Evolutionary conservation across 2,797 vertebrate species (phyloP), one percentile per base, ranked within the genome.

Genomic region (Ispidina lecontei): DNA sequence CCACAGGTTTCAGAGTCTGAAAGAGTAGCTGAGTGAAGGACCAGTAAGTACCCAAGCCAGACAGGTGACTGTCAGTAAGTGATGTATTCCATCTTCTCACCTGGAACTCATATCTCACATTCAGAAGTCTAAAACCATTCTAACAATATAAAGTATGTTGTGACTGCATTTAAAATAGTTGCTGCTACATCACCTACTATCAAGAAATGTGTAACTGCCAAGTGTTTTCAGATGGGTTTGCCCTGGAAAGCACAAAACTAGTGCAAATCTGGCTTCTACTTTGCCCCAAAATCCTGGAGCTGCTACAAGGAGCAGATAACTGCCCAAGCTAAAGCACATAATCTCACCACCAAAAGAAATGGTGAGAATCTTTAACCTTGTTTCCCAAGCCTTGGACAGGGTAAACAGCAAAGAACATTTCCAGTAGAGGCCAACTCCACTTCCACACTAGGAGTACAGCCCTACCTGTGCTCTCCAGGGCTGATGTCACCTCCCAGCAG

Each of bases 221-320:
- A 60, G 25, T 51, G 31, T 31, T 89, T 90, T 64, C 41, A 90
- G 43, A 67, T 6, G 47, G 77, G 56, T 72, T 91, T 91, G 49
- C 80, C 89, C 69, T 69, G 74, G 90, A 96, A 96, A 95, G 92
- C 91, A 94, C 90, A 74, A 3, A 22, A 91, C 54, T 80, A 94
- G 90, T 44, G 81, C 16, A 63, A 84, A 87, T 75, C 91, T 90
- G 75, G 84, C 22, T 89, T 84, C 73, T 46, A 75, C 58, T 88
- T 67, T 41, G 65, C 77, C 68, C 8, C 29, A 86, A 93, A 92
- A 73, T 60, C 51, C 65, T 62, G 52, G 41, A 88, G 65, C 18
- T 37, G 29, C 68, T 22, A 37, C 25, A 64, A 13, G 49, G 21
- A 78, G 43, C 26, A 74, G 67, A 35, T 2, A 77, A 47, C 31